Evolutionary conservation across 2,797 vertebrate genomes (phyloP), one percentile per base, ranked within the genome.

Genomic region (Gephyroberyx darwinii): DNA sequence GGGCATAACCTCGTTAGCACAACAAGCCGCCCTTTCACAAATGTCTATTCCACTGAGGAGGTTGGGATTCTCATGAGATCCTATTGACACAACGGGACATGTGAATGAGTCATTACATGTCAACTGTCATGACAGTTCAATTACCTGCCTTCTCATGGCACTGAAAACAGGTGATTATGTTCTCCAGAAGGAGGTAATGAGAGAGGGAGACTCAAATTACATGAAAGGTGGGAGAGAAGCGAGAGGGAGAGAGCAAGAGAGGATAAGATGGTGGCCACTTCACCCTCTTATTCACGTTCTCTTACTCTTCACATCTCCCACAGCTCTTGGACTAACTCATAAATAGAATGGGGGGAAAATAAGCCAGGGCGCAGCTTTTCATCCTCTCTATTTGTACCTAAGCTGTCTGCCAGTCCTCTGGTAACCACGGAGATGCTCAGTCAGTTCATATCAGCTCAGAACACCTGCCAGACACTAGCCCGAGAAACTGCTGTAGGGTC

Each of bases 401-500:
- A 71, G 77, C 83, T 2, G 52, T 58, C 75, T 69, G 74, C 72
- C 55, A 51, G 61, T 80, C 64, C 67, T 74, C 71, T 63, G 69
- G 86, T 88, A 78, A 86, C 84, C 75, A 79, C 59, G 68, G 86
- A 84, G 73, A 82, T 58, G 73, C 74, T 78, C 71, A 77, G 78
- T 86, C 84, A 69, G 75, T 78, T 84, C 76, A 60, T 85, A 89
- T 89, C 84, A 86, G 84, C 86, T 89, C 75, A 77, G 55, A 82
- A 72, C 87, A 89, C 86, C 88, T 89, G 88, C 77, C 69, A 65
- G 74, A 77, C 71, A 68, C 72, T 61, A 75, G 85, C 68, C 77
- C 0, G 45, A 66, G 64, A 65, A 88, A 73, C 56, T 37, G 17
- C 76, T 79, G 66, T 55, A 72, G 39, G 17, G 61, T 59, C 67